Base-by-base conservation (phyloP, 2,888 invertebrate species). In the Drosophila subquinaria region DNA sequence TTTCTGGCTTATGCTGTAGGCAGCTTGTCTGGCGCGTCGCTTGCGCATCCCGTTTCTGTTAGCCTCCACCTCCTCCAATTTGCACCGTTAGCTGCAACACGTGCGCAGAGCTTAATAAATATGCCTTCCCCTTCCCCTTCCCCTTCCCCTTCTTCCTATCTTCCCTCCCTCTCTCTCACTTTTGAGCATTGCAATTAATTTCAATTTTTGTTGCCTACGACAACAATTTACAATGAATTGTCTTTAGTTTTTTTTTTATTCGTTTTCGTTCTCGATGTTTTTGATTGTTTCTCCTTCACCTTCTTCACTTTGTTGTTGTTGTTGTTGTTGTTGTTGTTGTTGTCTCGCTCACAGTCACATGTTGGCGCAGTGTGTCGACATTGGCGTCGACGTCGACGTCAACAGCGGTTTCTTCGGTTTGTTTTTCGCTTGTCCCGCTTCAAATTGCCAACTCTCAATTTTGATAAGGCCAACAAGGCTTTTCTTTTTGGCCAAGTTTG, bases 121-220 rank as follows among this genome's bases (percentile, higher is more conserved):
- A 59, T 42, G 63, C 59, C 69, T 47, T 45, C 33, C 10, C 35
- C 43, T 30, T 40, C 13, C 3, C 23, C 23, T n/a, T n/a, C n/a
- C n/a, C 59, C 69, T 47, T 45, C 27, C 10, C 35, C 43, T 30
- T 40, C 13, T 23, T 4, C 23, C 17, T 10, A 30, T 30, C 30
- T 2, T 30, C 8, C 30, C 30, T 30, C 6, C 30, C 60, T 15
- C 11, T 1, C 15, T 17, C 6, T 8, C 17, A 33, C 42, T 45
- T 33, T 36, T 33, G 42, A 57, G 50, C 63, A 61, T 45, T 33
- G 51, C 75, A 77, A 84, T 89, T 79, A 84, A 85, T 78, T 82
- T 68, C 42, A 78, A 67, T 83, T 81, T 70, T 73, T 68, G 71
- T 73, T 82, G 84, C 79, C 87, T 86, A 76, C 81, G 89, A 86